Evolutionary conservation across 2,797 vertebrate species (phyloP).

Genomic region (Melanotaenia parkinsoni): DNA sequence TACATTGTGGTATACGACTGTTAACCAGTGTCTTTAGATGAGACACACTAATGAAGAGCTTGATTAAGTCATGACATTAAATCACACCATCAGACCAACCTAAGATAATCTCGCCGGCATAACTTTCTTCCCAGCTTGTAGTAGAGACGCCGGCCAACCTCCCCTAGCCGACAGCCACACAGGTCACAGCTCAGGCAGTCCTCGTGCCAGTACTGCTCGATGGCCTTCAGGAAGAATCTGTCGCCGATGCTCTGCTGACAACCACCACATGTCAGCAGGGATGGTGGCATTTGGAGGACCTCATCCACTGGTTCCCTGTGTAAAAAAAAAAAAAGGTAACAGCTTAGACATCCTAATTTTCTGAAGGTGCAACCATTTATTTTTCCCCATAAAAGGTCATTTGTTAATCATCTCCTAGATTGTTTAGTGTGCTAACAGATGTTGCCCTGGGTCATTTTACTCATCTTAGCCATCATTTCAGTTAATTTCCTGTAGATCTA

Average conservation of each 20-base stretch:
- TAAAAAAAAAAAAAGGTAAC: rapidly evolving
- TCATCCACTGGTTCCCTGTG: slow-evolving; percentile 95
- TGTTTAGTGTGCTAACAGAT: not conserved
- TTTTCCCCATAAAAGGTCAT: not conserved
- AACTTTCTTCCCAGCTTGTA: slow-evolving; percentile 97
- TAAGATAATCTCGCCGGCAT: slow-evolving; percentile 97
- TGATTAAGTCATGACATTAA: slow-evolving; percentile 3
- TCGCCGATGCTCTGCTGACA: slow-evolving; percentile 99
- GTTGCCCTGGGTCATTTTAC: not conserved
- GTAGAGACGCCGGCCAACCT: slow-evolving; percentile 95
- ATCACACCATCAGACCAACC: slow-evolving; percentile 75
- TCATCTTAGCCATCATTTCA: not conserved
- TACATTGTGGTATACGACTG: not conserved
- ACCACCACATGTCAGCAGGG: slow-evolving; percentile 94
- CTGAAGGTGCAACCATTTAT: not conserved
- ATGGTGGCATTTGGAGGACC: slow-evolving; percentile 97
- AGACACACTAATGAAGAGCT: not conserved
- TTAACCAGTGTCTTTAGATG: not conserved
- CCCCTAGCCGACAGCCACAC: slow-evolving; percentile 95
- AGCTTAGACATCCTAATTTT: slow-evolving; percentile 1
- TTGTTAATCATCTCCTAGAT: not conserved
- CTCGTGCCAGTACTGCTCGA: slow-evolving; percentile 99
- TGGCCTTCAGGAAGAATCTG: slow-evolving; percentile 98
- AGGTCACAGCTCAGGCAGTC: slow-evolving; percentile 99
- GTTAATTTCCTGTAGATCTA: not conserved